A percentile compares a stretch with the other conserved stretches of the same genome.
These are phyloP conservation scores for Haliclona indistincta DNA, from an alignment of 37 sponge, comb jelly and placozoan species.

Conservation along the genomic window DNA sequence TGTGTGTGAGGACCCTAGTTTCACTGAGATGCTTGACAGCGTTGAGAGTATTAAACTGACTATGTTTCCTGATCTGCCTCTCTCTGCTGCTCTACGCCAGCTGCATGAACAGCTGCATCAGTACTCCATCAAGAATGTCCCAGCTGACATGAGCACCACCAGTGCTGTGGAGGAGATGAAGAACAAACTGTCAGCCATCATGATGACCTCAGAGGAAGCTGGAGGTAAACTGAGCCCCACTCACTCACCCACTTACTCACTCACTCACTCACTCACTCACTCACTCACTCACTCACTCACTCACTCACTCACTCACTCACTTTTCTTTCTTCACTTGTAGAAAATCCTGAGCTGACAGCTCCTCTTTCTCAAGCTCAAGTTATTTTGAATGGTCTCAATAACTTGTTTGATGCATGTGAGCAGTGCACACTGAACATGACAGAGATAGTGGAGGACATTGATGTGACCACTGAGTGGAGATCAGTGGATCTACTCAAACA, in stretches of 20 bases:
- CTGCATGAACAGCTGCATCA: slow-evolving; percentile 45
- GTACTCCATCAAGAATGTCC: slow-evolving; percentile 39
- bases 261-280: too few species aligned
- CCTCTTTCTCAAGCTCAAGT: slow-evolving; percentile 40
- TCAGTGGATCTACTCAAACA: slow-evolving; percentile 73
- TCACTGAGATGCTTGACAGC: slow-evolving; percentile 58
- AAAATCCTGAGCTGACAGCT: background rate
- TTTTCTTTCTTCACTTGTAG: too few species aligned
- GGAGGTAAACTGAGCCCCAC: too few species aligned
- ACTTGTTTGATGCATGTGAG: slow-evolving; percentile 52
- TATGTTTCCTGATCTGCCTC: slow-evolving; percentile 38
- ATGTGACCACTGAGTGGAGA: slow-evolving; percentile 56
- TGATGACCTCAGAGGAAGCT: background rate
- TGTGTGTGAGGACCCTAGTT: slow-evolving; percentile 60
- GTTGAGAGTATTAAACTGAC: slow-evolving; percentile 43
- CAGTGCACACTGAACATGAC: slow-evolving; percentile 26
- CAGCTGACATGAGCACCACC: slow-evolving; percentile 47
- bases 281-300: too few species aligned
- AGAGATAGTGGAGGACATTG: slow-evolving; percentile 51
- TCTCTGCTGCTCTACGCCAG: slow-evolving; percentile 32
- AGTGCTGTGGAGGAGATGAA: slow-evolving; percentile 66
- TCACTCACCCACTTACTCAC: too few species aligned
- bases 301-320: too few species aligned
- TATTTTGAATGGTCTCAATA: slow-evolving; percentile 60
- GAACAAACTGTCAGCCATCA: slow-evolving; percentile 37